phyloP scores from a whole-genome alignment of 2,113 vertebrate species.

The Herpetotheres cachinnans region DNA sequence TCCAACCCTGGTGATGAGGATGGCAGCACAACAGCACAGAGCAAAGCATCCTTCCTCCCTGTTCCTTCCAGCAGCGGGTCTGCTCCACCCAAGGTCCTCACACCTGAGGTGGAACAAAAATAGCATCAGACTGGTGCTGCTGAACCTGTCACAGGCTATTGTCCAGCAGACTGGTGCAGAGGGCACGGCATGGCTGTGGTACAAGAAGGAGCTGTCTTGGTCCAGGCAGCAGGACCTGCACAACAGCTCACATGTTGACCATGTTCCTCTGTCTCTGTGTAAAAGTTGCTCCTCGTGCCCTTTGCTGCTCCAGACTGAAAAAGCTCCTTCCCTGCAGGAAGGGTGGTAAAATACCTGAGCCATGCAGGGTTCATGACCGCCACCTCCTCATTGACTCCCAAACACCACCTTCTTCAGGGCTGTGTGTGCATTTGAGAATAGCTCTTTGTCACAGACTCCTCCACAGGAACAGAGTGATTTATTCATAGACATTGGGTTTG shows the following conservation, averaged over 20 bases:
- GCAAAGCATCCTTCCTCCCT: neutral
- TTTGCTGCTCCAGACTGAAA: neutral
- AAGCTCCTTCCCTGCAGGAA: neutral
- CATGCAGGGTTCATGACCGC: neutral
- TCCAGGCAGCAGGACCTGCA: neutral
- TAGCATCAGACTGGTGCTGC: neutral
- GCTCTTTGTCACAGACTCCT: constrained; percentile 3
- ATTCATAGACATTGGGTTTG: neutral
- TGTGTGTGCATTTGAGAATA: neutral
- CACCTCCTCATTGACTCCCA: neutral
- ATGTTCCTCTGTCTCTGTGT: neutral
- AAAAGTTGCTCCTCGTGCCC: rapidly evolving
- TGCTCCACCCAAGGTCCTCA: neutral
- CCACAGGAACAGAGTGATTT: neutral
- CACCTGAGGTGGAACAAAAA: neutral
- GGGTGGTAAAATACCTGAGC: neutral
- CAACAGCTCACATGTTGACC: neutral
- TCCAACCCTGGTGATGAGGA: neutral
- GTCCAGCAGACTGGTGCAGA: neutral
- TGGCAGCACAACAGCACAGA: neutral
- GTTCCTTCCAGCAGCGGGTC: neutral
- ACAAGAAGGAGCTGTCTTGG: neutral
- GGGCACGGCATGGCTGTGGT: neutral
- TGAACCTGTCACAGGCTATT: rapidly evolving
- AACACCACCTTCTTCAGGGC: neutral